Conservation (phyloP, 2,888 invertebrate genomes). For the Phalera bucephala region DNA sequence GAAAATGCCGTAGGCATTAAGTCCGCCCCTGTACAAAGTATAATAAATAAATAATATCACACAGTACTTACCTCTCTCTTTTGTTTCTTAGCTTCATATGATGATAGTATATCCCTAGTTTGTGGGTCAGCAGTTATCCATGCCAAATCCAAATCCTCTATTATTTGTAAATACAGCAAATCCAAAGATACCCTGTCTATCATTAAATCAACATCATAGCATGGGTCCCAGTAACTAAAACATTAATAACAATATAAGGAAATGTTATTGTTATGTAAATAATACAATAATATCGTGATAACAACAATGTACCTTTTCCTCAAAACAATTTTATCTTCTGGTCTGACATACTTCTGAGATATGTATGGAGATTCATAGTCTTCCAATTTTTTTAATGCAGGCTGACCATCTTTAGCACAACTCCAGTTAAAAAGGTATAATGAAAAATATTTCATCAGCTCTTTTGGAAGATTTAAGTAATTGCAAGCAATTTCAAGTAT, state of each 20-base stretch:
- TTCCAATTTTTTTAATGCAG: slow-evolving; percentile 94
- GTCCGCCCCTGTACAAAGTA: too few relatives aligned
- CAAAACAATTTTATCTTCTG: slow-evolving; percentile 91
- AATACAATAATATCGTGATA: slow-evolving; percentile 3
- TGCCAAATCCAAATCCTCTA: slow-evolving; percentile 92
- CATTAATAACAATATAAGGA: slow-evolving; percentile 11
- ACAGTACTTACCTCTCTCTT: slow-evolving; percentile 89
- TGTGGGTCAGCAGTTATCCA: slow-evolving; percentile 92
- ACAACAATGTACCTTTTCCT: slow-evolving; percentile 87
- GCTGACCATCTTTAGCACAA: slow-evolving; percentile 86
- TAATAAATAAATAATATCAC: too few relatives aligned
- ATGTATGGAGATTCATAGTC: slow-evolving; percentile 99
- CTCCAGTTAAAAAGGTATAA: slow-evolving; percentile 93
- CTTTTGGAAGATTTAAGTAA: slow-evolving; percentile 90
- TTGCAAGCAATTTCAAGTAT: slow-evolving; percentile 92
- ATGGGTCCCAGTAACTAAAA: slow-evolving; percentile 94
- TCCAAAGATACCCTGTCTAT: slow-evolving; percentile 92
- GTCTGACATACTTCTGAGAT: slow-evolving; percentile 90
- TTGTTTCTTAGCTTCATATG: slow-evolving; percentile 89
- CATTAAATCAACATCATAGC: slow-evolving; percentile 92
- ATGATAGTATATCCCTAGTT: slow-evolving; percentile 85
- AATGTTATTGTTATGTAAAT: neutral
- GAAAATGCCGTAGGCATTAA: too few relatives aligned
- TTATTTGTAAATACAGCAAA: slow-evolving; percentile 93
- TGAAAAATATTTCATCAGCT: slow-evolving; percentile 94